A percentile compares a stretch with the other conserved stretches of the same genome.
Conservation (phyloP, 2,888 invertebrate species). For the Hipparchia semele region DNA sequence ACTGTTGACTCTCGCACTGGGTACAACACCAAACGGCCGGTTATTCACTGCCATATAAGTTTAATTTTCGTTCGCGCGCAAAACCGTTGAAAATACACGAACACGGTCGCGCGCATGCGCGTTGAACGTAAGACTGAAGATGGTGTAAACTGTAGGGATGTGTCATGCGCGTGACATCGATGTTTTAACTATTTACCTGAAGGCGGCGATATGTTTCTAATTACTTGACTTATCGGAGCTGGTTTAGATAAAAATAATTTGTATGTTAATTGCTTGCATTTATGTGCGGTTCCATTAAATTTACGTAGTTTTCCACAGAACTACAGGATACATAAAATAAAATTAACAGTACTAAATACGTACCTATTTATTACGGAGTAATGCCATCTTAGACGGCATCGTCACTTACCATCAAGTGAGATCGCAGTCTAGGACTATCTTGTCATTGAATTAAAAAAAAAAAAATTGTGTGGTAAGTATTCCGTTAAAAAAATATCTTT, state of each 20-base stretch:
- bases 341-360: neutral
- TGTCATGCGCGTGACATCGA: conserved; percentile 32
- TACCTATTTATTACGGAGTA: neutral
- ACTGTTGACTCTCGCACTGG: conserved; percentile 64
- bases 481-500: too few relatives aligned
- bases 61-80: conserved; percentile 51
- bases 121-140: conserved; percentile 71
- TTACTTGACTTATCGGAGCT: conserved; percentile 22
- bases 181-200: conserved; percentile 22
- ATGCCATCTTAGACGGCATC: too few relatives aligned
- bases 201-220: conserved; percentile 13
- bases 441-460: too few relatives aligned
- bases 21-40: conserved; percentile 71
- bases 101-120: conserved; percentile 76
- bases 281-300: neutral
- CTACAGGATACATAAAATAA: neutral
- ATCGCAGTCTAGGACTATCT: too few relatives aligned
- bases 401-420: too few relatives aligned
- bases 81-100: conserved; percentile 57
- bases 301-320: neutral
- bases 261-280: conserved; percentile 27
- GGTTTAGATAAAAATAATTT: conserved; percentile 27
- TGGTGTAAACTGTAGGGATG: conserved; percentile 61
- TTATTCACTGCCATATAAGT: conserved; percentile 80
- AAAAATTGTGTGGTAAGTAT: too few relatives aligned